Conservation (phyloP, 2,888 invertebrate species). For the Shargacucullia verbasci region DNA sequence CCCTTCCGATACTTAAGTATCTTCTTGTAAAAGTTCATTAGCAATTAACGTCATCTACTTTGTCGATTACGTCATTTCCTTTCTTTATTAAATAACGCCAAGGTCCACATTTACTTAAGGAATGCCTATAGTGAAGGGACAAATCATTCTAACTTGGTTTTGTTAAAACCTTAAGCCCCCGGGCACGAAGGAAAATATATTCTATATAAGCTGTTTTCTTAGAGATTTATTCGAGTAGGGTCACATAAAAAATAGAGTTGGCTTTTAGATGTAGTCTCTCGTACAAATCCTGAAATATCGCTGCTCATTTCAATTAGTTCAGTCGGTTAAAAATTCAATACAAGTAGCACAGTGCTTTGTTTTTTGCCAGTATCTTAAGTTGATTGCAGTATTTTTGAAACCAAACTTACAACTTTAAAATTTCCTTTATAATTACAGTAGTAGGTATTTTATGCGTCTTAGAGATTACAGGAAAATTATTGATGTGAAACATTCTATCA, state of each 20-base stretch:
- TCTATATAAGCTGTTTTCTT: constrained; percentile 61
- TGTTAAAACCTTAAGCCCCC: constrained; percentile 59
- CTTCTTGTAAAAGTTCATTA: constrained; percentile 85
- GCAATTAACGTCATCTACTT: constrained; percentile 77
- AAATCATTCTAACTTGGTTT: constrained; percentile 56
- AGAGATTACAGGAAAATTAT: too few species aligned
- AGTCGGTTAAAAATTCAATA: constrained; percentile 49
- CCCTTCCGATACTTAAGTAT: constrained; percentile 78
- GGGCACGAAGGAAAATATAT: constrained; percentile 55
- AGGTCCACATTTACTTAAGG: constrained; percentile 17
- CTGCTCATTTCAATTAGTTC: constrained; percentile 59
- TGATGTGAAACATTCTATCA: too few species aligned
- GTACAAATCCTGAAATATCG: constrained; percentile 59
- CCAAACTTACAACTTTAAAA: constrained; percentile 11
- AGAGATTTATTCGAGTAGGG: constrained; percentile 60
- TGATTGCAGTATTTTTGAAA: constrained; percentile 11
- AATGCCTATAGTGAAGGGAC: constrained; percentile 27
- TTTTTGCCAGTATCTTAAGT: constrained; percentile 8
- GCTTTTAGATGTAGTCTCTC: constrained; percentile 55
- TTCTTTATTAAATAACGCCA: constrained; percentile 55
- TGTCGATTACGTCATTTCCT: constrained; percentile 55
- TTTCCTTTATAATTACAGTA: background rate
- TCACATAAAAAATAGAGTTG: constrained; percentile 60
- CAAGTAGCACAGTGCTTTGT: constrained; percentile 16
- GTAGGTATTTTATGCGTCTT: too few species aligned